phyloP scores from a whole-genome alignment of 2,113 vertebrate genomes.

The Benitochromis conjunctus region DNA sequence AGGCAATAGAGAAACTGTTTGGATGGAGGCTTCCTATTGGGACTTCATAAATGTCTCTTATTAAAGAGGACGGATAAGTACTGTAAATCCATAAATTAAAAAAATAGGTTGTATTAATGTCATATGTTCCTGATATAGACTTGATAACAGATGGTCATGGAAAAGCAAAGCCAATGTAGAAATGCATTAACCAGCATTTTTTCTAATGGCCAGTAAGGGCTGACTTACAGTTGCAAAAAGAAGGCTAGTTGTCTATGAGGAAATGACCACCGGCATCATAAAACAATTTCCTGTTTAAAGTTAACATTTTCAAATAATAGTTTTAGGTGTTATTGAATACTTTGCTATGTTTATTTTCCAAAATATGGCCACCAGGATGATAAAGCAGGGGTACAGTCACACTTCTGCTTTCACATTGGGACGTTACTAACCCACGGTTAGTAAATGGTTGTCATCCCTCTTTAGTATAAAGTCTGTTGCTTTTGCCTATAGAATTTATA shows the following conservation, averaged over 20 bases:
- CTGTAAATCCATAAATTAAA: neutral
- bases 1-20: neutral
- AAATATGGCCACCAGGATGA: fast-evolving
- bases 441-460: neutral
- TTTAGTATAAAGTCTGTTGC: neutral
- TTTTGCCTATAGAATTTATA: neutral
- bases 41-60: fast-evolving
- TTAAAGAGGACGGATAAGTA: neutral
- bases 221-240: neutral
- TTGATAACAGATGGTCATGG: neutral
- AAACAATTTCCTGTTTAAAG: neutral
- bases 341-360: neutral
- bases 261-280: fast-evolving
- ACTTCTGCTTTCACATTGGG: too few species aligned
- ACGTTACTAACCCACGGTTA: too few species aligned
- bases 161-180: neutral
- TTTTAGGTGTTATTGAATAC: neutral
- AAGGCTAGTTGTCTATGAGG: neutral
- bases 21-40: fast-evolving
- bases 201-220: neutral
- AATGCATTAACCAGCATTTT: neutral
- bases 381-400: neutral
- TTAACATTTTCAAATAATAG: neutral
- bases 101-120: neutral
- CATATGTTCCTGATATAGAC: neutral